A percentile compares a stretch with the other conserved stretches of the same genome.
These are phyloP conservation scores for Xestia c-nigrum DNA, from an alignment of 2,888 invertebrate species.

Conservation along the genomic window DNA sequence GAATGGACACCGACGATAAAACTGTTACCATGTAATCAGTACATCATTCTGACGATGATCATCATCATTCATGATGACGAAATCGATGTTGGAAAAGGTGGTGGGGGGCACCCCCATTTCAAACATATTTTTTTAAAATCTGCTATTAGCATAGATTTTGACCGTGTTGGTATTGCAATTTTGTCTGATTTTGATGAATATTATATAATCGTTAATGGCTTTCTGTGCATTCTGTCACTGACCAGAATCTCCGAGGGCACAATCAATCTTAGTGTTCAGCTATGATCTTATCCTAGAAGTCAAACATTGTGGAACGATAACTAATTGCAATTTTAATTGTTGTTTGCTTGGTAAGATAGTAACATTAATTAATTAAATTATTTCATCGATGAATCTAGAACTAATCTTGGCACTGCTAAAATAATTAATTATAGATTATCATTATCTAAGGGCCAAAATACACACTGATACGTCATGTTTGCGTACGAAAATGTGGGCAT, in stretches of 20 bases:
- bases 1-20: no score
- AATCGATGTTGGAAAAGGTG: no score
- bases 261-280: background rate
- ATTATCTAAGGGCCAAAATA: background rate
- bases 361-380: slow-evolving; percentile 21
- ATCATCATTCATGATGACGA: no score
- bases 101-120: no score
- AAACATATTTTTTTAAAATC: no score
- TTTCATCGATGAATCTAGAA: slow-evolving; percentile 32
- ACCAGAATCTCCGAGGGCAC: background rate
- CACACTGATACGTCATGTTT: no score
- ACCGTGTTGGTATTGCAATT: no score
- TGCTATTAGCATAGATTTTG: no score
- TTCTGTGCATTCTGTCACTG: background rate
- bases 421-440: slow-evolving; percentile 22
- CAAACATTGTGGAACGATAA: background rate
- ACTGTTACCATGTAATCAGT: no score
- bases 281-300: slow-evolving; percentile 1
- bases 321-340: slow-evolving; percentile 6
- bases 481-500: background rate
- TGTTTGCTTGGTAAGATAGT: slow-evolving; percentile 3
- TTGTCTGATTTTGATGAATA: background rate
- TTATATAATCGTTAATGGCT: background rate
- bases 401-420: slow-evolving; percentile 20
- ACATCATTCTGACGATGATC: no score